Base-by-base conservation (phyloP, 2,113 vertebrate species). In the Phyllostomus discolor region DNA sequence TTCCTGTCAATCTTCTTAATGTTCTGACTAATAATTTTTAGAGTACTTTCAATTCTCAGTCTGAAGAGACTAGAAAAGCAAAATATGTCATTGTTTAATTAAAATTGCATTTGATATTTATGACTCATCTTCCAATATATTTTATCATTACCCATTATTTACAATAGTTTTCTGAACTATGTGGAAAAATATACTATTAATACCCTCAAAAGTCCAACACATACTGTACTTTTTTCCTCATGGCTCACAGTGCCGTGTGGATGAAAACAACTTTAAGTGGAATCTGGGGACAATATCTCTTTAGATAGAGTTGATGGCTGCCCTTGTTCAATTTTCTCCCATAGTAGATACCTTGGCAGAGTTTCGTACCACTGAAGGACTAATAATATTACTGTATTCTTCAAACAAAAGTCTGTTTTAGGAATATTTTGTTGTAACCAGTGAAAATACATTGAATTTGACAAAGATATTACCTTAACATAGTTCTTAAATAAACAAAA, bases 401-500 rank as follows among this genome's bases (percentile, higher is more conserved):
- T 90, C 57, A 88, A 62, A 22, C 48, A 28, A 70, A 92, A 90
- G 7, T 76, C 24, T 86, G 15, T 12, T 82, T 83, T 89, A 73
- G 4, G 28, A 80, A 59, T 75, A 2, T 59, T 72, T 82, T 41
- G 28, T 28, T 88, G 28, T 48, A 84, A 69, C 7, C 12, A 66
- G 57, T 24, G 33, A 84, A 9, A 48, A 26, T 38, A 62, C 35
- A 81, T n/a, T 79, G 33, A 48, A 73, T 43, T 70, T 96, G 24
- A 43, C 52, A 54, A 80, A 86, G 22, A 87, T 0, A 38, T 16
- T 75, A 41, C 28, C 22, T 95, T 84, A 48, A 86, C 10, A 7
- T 54, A 86, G 78, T 96, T 86, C 10, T 93, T 76, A 82, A 80
- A 81, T 80, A 88, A 91, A 70, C 31, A 80, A 33, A 91, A 91